Evolutionary conservation across 1,140 invertebrate genomes (phyloP).

Genomic region (Papilio glaucus): DNA sequence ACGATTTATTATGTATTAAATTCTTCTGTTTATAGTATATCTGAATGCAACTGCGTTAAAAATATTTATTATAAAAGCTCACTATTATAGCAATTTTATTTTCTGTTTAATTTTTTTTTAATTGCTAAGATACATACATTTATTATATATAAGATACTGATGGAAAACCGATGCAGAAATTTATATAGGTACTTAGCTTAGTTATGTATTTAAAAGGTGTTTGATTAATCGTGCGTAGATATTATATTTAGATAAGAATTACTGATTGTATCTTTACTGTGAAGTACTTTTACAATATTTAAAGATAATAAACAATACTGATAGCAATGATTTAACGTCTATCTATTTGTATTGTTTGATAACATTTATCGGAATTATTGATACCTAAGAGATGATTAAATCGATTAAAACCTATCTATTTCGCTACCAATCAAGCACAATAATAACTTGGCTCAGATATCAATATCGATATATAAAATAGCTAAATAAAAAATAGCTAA

Average conservation of each 20-base stretch:
- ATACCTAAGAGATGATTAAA: constrained; percentile 65
- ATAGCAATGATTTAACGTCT: constrained; percentile 77
- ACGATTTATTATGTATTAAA: no score
- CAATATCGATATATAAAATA: not conserved
- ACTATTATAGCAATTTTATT: no score
- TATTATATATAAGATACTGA: not conserved
- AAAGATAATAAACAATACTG: constrained; percentile 79
- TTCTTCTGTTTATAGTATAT: no score
- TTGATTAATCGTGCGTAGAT: constrained; percentile 56
- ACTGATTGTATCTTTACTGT: constrained; percentile 74
- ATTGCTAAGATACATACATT: no score
- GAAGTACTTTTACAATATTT: constrained; percentile 78
- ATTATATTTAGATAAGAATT: constrained; percentile 73
- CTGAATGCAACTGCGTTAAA: no score
- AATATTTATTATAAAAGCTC: no score
- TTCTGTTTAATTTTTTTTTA: no score
- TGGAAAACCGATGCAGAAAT: not conserved
- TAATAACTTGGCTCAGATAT: constrained; percentile 24
- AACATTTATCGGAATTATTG: constrained; percentile 74
- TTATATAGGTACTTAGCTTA: constrained; percentile 1
- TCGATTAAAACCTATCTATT: constrained; percentile 54
- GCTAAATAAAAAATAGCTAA: constrained; percentile 4
- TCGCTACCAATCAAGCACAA: constrained; percentile 42
- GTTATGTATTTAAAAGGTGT: constrained; percentile 46
- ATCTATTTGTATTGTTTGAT: constrained; percentile 80